phyloP scores from a whole-genome alignment of 2,113 vertebrate species.

The Lathamus discolor region DNA sequence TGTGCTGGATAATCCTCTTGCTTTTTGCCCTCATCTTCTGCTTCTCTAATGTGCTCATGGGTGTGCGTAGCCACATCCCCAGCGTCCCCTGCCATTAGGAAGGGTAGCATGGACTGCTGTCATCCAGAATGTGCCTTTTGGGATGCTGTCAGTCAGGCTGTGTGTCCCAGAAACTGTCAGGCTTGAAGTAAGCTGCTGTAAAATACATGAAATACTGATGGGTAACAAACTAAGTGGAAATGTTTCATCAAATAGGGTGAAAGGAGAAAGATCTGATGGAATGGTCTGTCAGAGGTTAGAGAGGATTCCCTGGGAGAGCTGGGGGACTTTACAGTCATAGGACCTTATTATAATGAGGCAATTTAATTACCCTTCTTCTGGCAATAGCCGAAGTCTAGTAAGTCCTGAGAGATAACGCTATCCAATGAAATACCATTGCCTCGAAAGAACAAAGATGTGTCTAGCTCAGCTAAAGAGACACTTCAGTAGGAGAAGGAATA shows the following conservation, averaged over 20 bases:
- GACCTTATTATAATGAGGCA: neutral
- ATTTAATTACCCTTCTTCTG: neutral
- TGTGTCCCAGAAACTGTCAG: fast-evolving
- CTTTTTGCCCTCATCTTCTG: neutral
- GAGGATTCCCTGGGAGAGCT: neutral
- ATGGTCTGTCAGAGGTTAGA: neutral
- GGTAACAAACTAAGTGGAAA: neutral
- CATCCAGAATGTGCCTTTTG: fast-evolving
- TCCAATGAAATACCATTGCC: neutral
- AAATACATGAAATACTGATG: neutral
- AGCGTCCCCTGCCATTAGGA: fast-evolving
- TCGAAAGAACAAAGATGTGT: neutral
- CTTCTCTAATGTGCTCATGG: neutral
- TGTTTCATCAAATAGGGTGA: neutral
- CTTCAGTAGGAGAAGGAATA: neutral
- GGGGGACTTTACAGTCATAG: neutral
- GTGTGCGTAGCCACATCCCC: neutral
- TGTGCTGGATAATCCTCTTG: neutral
- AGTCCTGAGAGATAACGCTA: neutral
- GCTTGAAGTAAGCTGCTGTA: neutral
- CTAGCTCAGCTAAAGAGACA: neutral
- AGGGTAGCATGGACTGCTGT: fast-evolving
- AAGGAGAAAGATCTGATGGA: neutral
- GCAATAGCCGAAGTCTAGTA: neutral
- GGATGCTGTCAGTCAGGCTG: neutral